phyloP scores from a whole-genome alignment of 1,140 invertebrate genomes.

The Leucophenga varia region DNA sequence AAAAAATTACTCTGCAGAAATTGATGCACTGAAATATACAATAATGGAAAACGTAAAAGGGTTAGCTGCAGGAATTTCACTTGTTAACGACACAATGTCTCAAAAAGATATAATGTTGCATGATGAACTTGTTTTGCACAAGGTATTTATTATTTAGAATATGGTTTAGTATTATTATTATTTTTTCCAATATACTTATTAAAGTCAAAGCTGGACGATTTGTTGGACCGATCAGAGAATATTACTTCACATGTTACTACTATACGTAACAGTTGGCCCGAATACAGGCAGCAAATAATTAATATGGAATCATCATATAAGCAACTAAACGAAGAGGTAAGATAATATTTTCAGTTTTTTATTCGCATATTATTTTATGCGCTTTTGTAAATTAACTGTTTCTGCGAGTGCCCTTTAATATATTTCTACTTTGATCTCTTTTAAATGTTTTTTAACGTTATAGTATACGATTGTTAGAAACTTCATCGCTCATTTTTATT shows the following conservation, averaged over 20 bases:
- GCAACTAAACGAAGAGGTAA: constrained; percentile 39
- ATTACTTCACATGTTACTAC: constrained; percentile 47
- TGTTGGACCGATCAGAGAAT: constrained; percentile 43
- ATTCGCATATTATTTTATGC: too few species aligned
- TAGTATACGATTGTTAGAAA: too few species aligned
- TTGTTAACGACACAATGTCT: constrained; percentile 40
- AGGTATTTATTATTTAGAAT: constrained; percentile 19
- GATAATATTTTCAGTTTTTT: too few species aligned
- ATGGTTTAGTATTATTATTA: background rate
- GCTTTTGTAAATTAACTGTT: too few species aligned
- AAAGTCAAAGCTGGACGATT: constrained; percentile 42
- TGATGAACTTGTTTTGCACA: constrained; percentile 37
- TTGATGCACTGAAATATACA: constrained; percentile 24
- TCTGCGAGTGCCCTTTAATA: too few species aligned
- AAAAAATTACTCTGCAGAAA: constrained; percentile 32
- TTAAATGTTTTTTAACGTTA: too few species aligned
- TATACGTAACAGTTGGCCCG: constrained; percentile 42
- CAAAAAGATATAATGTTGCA: constrained; percentile 40
- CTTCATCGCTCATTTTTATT: too few species aligned
- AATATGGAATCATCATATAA: constrained; percentile 31
- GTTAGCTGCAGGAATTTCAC: constrained; percentile 26
- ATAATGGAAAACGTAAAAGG: constrained; percentile 22
- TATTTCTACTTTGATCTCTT: too few species aligned
- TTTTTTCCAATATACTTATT: constrained; percentile 3
- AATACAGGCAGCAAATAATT: constrained; percentile 40